Conservation (phyloP, 1,140 invertebrate genomes). For the Riptortus pedestris region DNA sequence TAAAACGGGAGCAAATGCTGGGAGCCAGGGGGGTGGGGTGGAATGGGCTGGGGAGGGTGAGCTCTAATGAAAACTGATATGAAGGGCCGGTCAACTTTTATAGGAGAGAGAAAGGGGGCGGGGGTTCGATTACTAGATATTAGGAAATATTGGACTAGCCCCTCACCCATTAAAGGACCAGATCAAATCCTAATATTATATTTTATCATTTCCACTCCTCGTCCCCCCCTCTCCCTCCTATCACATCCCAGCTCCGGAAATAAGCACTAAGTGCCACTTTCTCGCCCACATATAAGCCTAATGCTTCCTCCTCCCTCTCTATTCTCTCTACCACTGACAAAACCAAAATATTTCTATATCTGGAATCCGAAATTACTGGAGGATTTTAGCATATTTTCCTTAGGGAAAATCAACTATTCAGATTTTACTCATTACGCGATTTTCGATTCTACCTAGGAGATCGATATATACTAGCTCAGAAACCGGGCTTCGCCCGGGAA, state of each 20-base stretch:
- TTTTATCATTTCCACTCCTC: slow-evolving; percentile 11
- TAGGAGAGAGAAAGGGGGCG: not conserved
- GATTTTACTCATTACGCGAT: no score
- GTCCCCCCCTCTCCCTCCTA: no score
- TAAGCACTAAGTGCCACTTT: slow-evolving; percentile 9
- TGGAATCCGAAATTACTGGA: not conserved
- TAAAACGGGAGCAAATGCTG: not conserved
- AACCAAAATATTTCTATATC: no score
- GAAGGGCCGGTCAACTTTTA: slow-evolving; percentile 8
- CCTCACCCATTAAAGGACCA: slow-evolving; percentile 8
- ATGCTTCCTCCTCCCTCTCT: not conserved
- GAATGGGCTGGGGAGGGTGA: not conserved
- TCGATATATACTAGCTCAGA: no score
- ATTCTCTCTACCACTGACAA: not conserved
- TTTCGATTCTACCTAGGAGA: no score
- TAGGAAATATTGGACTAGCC: slow-evolving; percentile 5
- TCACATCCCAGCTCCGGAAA: not conserved
- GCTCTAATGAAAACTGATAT: slow-evolving; percentile 14
- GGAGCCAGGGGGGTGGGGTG: not conserved
- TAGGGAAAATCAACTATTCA: no score
- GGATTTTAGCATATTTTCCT: no score
- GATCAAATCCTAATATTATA: slow-evolving; percentile 14
- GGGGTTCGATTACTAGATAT: slow-evolving; percentile 10
- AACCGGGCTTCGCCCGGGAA: no score
- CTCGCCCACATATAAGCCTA: not conserved